Conservation (phyloP, 2,113 vertebrate species). For the Varanus salvator region DNA sequence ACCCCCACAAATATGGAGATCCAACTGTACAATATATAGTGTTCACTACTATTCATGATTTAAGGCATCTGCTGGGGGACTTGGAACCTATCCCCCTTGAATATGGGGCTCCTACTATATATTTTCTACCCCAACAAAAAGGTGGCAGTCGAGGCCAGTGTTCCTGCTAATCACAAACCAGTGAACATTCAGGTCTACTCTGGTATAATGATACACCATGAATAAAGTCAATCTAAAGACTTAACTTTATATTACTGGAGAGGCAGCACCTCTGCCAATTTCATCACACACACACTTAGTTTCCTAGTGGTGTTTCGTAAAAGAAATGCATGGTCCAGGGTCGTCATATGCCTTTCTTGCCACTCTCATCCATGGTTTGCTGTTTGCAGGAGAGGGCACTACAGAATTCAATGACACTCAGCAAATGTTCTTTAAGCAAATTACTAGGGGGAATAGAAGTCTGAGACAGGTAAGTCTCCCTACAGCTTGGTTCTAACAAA, state of each 20-base stretch:
- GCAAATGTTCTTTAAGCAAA: background rate
- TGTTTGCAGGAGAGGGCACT: background rate
- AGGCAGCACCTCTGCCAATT: too few species aligned
- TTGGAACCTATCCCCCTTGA: too few species aligned
- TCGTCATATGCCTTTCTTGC: background rate
- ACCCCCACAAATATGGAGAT: too few species aligned
- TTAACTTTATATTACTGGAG: background rate
- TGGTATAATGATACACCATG: too few species aligned
- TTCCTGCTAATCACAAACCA: too few species aligned
- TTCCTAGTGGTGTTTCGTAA: background rate
- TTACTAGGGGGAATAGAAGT: background rate
- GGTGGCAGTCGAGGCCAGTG: too few species aligned
- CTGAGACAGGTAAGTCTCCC: background rate
- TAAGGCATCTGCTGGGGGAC: too few species aligned
- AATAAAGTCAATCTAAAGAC: background rate
- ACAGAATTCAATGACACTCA: background rate
- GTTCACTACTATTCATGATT: too few species aligned
- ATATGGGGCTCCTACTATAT: too few species aligned
- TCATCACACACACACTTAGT: background rate
- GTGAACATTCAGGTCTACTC: background rate
- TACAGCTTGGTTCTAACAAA: slow-evolving; percentile 20
- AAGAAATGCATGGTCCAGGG: too few species aligned
- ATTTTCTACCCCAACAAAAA: too few species aligned
- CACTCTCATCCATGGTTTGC: background rate
- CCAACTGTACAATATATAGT: too few species aligned